These are phyloP conservation scores for Elanoides forficatus DNA, from an alignment of 2,113 vertebrate species.

Conservation along the genomic window DNA sequence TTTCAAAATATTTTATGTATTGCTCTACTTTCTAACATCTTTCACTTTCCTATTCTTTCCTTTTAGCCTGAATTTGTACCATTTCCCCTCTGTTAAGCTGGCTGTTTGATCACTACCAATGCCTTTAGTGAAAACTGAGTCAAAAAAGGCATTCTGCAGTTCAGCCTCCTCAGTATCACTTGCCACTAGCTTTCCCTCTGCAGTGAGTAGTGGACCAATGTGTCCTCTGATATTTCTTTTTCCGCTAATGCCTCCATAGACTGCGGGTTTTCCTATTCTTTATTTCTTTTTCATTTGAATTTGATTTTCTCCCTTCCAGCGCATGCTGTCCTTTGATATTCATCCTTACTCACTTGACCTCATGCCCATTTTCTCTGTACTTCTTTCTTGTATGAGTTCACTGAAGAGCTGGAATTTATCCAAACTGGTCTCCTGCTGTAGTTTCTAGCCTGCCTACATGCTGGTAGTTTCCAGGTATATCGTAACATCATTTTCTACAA, in stretches of 20 bases:
- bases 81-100: not conserved
- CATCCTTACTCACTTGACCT: constrained; percentile 6
- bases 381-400: not conserved
- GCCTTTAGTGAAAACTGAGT: not conserved
- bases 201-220: not conserved
- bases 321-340: not conserved
- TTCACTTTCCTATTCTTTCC: not conserved
- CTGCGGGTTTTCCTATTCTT: not conserved
- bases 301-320: constrained; percentile 14
- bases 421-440: not conserved
- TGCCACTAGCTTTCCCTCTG: not conserved
- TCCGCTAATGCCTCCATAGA: not conserved
- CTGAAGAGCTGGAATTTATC: not conserved
- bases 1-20: not conserved
- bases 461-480: not conserved
- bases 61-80: not conserved
- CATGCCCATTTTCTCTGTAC: not conserved
- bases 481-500: not conserved
- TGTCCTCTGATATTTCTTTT: constrained; percentile 2
- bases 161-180: not conserved
- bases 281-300: not conserved
- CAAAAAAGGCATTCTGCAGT: not conserved
- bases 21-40: not conserved
- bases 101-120: not conserved
- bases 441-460: not conserved